Percentiles rank a stretch among this genome's conserved stretches.
Evolutionary conservation across 2,113 vertebrate species (phyloP).

Genomic region (Pungitius pungitius): DNA sequence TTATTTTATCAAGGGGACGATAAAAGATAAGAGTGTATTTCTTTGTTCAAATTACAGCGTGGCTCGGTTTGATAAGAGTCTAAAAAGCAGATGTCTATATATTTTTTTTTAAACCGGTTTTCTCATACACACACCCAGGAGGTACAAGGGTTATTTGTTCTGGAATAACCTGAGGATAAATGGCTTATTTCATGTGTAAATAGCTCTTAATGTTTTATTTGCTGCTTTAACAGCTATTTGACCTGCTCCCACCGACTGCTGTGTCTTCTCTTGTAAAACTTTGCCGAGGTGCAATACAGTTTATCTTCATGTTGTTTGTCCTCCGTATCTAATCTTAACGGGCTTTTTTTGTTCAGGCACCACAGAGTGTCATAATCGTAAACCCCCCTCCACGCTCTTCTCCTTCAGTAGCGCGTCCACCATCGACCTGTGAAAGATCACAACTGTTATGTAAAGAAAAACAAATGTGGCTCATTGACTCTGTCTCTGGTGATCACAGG

Average conservation of each 20-base stretch:
- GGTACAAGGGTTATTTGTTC: slow-evolving; percentile 49
- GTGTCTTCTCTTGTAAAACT: neutral
- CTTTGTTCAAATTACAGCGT: neutral
- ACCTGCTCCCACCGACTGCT: slow-evolving; percentile 9
- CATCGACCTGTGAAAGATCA: slow-evolving; percentile 12
- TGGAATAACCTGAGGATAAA: slow-evolving; percentile 33
- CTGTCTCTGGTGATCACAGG: slow-evolving; percentile 55
- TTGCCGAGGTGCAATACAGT: neutral
- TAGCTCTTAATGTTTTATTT: slow-evolving; percentile 19
- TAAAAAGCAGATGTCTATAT: slow-evolving; percentile 16
- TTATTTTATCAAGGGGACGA: neutral
- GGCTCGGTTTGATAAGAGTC: neutral
- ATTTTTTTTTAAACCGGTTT: slow-evolving; percentile 50
- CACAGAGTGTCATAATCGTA: neutral
- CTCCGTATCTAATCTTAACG: slow-evolving; percentile 1
- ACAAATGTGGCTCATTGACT: slow-evolving; percentile 62
- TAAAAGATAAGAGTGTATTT: neutral
- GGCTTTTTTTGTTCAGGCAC: slow-evolving; percentile 10
- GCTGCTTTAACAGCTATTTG: neutral
- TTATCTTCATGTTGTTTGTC: neutral
- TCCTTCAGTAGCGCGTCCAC: slow-evolving; percentile 18
- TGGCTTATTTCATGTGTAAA: slow-evolving; percentile 57
- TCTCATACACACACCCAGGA: slow-evolving; percentile 26
- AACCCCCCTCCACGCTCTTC: neutral
- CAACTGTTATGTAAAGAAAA: slow-evolving; percentile 53